These are phyloP conservation scores for Hirtodrosophila trivittata DNA, from an alignment of 2,888 invertebrate species.

Conservation along the genomic window DNA sequence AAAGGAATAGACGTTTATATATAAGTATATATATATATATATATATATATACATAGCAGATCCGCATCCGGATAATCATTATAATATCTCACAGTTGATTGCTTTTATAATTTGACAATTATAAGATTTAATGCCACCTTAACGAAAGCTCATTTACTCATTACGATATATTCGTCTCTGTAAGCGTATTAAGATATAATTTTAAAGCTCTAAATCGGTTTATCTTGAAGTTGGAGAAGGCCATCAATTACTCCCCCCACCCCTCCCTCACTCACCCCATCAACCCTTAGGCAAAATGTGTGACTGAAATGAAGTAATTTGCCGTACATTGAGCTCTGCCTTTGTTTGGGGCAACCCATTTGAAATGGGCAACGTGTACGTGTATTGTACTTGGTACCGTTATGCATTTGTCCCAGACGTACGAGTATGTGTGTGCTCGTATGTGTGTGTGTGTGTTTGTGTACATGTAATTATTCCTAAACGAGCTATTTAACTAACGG, in stretches of 20 bases:
- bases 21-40: no score
- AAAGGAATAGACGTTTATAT: no score
- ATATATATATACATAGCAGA: no score
- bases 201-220: no score
- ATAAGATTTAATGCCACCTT: no score
- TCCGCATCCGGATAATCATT: no score
- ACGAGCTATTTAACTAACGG: slow-evolving; percentile 74
- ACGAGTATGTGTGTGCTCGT: not conserved
- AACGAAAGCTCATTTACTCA: no score
- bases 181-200: no score
- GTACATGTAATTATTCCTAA: slow-evolving; percentile 67
- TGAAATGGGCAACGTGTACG: slow-evolving; percentile 37
- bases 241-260: slow-evolving; percentile 35
- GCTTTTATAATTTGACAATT: no score
- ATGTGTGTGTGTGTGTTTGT: slow-evolving; percentile 1
- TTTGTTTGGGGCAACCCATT: slow-evolving; percentile 8
- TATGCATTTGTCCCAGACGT: slow-evolving; percentile 31
- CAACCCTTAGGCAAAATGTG: slow-evolving; percentile 1
- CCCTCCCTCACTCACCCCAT: not conserved
- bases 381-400: slow-evolving; percentile 45
- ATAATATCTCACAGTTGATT: no score
- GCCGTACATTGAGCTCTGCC: slow-evolving; percentile 30
- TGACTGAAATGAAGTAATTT: slow-evolving; percentile 54
- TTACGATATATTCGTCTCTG: no score
- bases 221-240: slow-evolving; percentile 18